These are phyloP conservation scores for Euglossa dilemma DNA, from an alignment of 1,140 invertebrate species.

Conservation along the genomic window DNA sequence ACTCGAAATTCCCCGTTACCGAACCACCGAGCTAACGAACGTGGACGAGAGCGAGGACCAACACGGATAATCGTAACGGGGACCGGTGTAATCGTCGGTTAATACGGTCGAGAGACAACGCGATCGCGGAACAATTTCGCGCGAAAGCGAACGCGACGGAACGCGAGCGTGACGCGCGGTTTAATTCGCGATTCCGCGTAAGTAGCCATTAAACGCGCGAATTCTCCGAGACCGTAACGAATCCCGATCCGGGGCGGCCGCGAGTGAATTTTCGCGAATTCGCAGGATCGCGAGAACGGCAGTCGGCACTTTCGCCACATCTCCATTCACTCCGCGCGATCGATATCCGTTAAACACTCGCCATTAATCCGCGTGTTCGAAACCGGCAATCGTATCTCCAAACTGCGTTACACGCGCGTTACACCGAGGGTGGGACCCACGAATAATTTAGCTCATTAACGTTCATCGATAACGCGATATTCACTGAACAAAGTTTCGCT, in stretches of 20 bases:
- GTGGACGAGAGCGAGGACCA: not conserved
- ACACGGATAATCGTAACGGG: not conserved
- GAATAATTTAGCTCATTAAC: constrained; percentile 17
- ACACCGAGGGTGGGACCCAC: not conserved
- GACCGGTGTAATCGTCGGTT: not conserved
- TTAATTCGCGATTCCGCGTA: not conserved
- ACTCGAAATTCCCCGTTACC: not conserved
- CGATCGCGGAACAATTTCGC: not conserved
- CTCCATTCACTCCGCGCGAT: constrained; percentile 21
- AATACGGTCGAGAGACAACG: not conserved
- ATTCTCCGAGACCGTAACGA: constrained; percentile 3
- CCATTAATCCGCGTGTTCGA: constrained; percentile 24
- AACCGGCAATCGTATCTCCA: not conserved
- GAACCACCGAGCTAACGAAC: not conserved
- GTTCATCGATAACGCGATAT: constrained; percentile 14
- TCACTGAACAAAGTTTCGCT: not conserved
- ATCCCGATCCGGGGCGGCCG: not conserved
- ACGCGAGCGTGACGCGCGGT: too few relatives aligned
- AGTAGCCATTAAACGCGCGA: not conserved
- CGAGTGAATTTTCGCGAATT: not conserved
- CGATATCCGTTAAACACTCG: constrained; percentile 37
- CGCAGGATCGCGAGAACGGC: not conserved
- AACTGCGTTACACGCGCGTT: not conserved
- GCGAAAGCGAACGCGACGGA: constrained; percentile 1
- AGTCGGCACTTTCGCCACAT: constrained; percentile 9